phyloP scores from a whole-genome alignment of 2,113 vertebrate species.

The Malurus melanocephalus region DNA sequence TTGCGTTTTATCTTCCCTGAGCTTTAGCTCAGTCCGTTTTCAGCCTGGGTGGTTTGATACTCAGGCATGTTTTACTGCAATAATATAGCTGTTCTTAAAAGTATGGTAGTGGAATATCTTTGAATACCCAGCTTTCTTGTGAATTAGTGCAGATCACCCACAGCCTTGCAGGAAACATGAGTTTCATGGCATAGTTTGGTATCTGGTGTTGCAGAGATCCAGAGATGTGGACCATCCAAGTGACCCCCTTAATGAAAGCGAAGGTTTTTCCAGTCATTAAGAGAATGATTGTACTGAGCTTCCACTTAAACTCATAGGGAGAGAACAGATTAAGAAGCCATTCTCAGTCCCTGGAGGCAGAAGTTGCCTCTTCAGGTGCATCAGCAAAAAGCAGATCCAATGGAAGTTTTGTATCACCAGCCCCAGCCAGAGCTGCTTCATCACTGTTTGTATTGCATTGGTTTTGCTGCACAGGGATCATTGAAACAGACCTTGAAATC shows the following conservation, averaged over 20 bases:
- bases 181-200: not conserved
- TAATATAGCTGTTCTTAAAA: not conserved
- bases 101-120: not conserved
- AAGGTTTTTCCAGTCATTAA: not conserved
- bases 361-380: not conserved
- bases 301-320: not conserved
- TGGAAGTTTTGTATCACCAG: not conserved
- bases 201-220: not conserved
- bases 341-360: not conserved
- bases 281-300: not conserved
- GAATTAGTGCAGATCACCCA: not conserved
- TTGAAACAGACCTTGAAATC: conserved; percentile 40
- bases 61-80: not conserved
- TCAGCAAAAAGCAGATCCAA: not conserved
- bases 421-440: not conserved
- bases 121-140: not conserved
- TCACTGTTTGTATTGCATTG: not conserved
- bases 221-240: not conserved
- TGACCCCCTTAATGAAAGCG: not conserved
- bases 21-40: not conserved
- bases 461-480: not conserved
- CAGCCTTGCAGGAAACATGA: not conserved
- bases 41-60: not conserved
- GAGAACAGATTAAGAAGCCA: not conserved
- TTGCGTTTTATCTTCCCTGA: not conserved